A percentile compares a stretch with the other conserved stretches of the same genome.
These are phyloP conservation scores for Scrobipalpa atriplicella DNA, from an alignment of 2,888 invertebrate genomes.

Conservation along the genomic window DNA sequence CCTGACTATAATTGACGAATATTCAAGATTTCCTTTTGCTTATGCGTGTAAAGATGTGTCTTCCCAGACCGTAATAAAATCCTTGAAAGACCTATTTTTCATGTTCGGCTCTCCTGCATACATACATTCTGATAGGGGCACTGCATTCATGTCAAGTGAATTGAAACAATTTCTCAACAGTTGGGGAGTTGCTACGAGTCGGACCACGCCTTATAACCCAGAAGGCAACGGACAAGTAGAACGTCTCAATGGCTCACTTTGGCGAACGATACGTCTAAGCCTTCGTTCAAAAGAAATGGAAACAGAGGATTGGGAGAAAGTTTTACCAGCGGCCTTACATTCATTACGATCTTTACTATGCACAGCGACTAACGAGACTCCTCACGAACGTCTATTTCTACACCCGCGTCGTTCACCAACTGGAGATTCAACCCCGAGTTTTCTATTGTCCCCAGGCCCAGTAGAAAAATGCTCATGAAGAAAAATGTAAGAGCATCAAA, in stretches of 20 bases:
- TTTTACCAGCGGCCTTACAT: too few relatives aligned
- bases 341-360: slow-evolving; percentile 34
- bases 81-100: slow-evolving; percentile 27
- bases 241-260: slow-evolving; percentile 18
- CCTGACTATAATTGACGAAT: too few relatives aligned
- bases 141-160: too few relatives aligned
- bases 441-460: not conserved
- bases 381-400: slow-evolving; percentile 32
- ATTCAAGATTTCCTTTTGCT: too few relatives aligned
- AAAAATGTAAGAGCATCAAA: not conserved
- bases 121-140: not conserved
- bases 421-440: slow-evolving; percentile 27
- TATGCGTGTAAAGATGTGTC: slow-evolving; percentile 26
- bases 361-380: slow-evolving; percentile 30
- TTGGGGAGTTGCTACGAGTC: too few relatives aligned
- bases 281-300: too few relatives aligned
- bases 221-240: slow-evolving; percentile 29
- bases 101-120: slow-evolving; percentile 23
- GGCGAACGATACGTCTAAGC: too few relatives aligned
- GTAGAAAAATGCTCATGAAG: slow-evolving; percentile 26
- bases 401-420: slow-evolving; percentile 26
- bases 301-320: too few relatives aligned
- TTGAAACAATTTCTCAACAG: too few relatives aligned
- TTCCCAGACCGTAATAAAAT: too few relatives aligned
- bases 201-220: slow-evolving; percentile 27